Conservation (phyloP, 2,888 invertebrate genomes). For the Cheilosia scutellata region DNA sequence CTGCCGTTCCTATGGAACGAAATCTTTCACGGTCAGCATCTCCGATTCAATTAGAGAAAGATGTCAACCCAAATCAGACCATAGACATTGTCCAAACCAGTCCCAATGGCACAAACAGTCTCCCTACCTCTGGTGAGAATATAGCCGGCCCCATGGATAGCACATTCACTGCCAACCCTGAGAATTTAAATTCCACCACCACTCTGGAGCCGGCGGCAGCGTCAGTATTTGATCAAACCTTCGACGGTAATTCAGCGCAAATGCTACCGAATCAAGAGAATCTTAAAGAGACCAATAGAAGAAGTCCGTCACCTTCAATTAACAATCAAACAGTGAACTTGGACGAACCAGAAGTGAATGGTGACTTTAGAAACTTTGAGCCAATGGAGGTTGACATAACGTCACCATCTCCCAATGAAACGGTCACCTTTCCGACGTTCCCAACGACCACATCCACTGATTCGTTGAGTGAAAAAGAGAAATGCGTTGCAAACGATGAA, state of each 20-base stretch:
- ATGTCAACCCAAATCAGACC: conserved; percentile 13
- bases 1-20: not conserved
- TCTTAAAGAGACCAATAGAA: not conserved
- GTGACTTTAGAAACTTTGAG: conserved; percentile 73
- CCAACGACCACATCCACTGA: conserved; percentile 22
- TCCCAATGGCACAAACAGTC: conserved; percentile 9
- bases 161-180: conserved; percentile 56
- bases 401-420: conserved; percentile 52
- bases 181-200: conserved; percentile 31
- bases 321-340: conserved; percentile 64
- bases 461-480: conserved; percentile 79
- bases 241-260: conserved; percentile 27
- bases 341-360: conserved; percentile 28
- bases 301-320: conserved; percentile 32
- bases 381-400: conserved; percentile 81
- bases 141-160: conserved; percentile 36
- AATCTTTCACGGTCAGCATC: not conserved
- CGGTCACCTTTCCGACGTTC: conserved; percentile 77
- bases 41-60: not conserved
- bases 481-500: conserved; percentile 79
- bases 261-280: conserved; percentile 6
- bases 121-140: not conserved
- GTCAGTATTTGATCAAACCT: conserved; percentile 49
- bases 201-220: not conserved
- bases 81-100: conserved; percentile 28